Evolutionary conservation across 2,888 invertebrate species (phyloP), one percentile per base, ranked within the genome.

Genomic region (Pasiphila rectangulata): DNA sequence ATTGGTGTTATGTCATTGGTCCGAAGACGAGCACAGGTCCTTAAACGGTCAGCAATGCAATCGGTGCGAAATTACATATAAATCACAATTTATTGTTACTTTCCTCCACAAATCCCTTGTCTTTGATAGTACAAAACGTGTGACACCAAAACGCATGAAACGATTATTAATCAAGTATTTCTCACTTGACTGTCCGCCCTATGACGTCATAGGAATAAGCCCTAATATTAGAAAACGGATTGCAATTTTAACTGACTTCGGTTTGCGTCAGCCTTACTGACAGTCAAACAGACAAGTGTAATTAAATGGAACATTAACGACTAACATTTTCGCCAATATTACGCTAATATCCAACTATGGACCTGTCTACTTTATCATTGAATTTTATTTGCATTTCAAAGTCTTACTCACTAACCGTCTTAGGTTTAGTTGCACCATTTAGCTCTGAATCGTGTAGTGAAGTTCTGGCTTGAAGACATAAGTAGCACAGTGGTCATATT

Each of bases 231-330:
- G n/a, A n/a, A n/a, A n/a, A n/a, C n/a, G n/a, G n/a, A n/a, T n/a
- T n/a, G n/a, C n/a, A n/a, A n/a, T n/a, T n/a, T n/a, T n/a, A n/a
- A n/a, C n/a, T n/a, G n/a, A n/a, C n/a, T n/a, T n/a, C n/a, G n/a
- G n/a, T n/a, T n/a, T n/a, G n/a, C n/a, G n/a, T n/a, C n/a, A n/a
- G n/a, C n/a, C n/a, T n/a, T n/a, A n/a, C n/a, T n/a, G n/a, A 32
- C 32, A 16, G 10, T 32, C 13, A 32, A 32, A 6, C 10, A 16
- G 32, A 19, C 17, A 16, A 9, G 16, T 17, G 15, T 32, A 27
- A 29, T 21, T 51, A 63, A 59, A 61, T 56, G 46, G 49, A 62
- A 61, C 63, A 63, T 57, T 56, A 63, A 59, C 58, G 53, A 48
- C 50, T 25, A 30, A 36, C 36, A 38, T 39, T 35, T 43, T 38